A percentile compares a stretch with the other conserved stretches of the same genome.
These are phyloP conservation scores for Dicroscelio sp. DNA, from an alignment of 2,888 invertebrate species.

Conservation along the genomic window DNA sequence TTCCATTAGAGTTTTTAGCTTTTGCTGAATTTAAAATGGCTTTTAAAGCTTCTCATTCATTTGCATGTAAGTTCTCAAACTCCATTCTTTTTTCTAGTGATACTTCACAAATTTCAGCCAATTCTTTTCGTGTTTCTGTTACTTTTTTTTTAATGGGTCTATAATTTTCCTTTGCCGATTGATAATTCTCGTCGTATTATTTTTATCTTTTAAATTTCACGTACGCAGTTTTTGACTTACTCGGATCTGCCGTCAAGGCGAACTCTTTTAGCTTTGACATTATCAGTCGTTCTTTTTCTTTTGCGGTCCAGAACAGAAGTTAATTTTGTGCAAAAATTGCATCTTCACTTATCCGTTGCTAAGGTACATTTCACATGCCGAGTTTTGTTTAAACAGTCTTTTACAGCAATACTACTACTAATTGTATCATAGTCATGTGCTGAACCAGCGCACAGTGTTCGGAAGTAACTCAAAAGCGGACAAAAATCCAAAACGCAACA, in stretches of 20 bases:
- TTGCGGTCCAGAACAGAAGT: constrained; percentile 29
- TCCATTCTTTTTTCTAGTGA: constrained; percentile 27
- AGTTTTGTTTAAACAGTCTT: constrained; percentile 39
- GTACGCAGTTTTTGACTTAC: constrained; percentile 17
- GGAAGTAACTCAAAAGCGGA: no score
- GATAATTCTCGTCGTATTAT: neutral
- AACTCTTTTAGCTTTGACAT: constrained; percentile 26
- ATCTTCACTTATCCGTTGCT: constrained; percentile 24
- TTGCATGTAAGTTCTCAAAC: constrained; percentile 22
- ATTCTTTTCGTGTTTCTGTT: constrained; percentile 7
- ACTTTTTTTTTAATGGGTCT: constrained; percentile 20
- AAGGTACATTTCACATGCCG: constrained; percentile 43
- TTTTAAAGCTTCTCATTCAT: constrained; percentile 43
- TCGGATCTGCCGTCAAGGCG: constrained; percentile 31
- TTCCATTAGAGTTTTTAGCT: constrained; percentile 47
- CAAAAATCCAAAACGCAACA: no score
- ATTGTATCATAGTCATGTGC: constrained; percentile 14
- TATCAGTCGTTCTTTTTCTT: constrained; percentile 36
- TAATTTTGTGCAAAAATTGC: constrained; percentile 30
- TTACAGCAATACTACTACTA: neutral
- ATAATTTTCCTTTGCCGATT: constrained; percentile 30
- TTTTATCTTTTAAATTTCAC: constrained; percentile 32
- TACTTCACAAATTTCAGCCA: constrained; percentile 22
- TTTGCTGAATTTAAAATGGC: constrained; percentile 38
- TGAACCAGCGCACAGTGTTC: constrained; percentile 40